These are phyloP conservation scores for Notothenia coriiceps DNA, from an alignment of 2,113 vertebrate genomes.

Conservation along the genomic window DNA sequence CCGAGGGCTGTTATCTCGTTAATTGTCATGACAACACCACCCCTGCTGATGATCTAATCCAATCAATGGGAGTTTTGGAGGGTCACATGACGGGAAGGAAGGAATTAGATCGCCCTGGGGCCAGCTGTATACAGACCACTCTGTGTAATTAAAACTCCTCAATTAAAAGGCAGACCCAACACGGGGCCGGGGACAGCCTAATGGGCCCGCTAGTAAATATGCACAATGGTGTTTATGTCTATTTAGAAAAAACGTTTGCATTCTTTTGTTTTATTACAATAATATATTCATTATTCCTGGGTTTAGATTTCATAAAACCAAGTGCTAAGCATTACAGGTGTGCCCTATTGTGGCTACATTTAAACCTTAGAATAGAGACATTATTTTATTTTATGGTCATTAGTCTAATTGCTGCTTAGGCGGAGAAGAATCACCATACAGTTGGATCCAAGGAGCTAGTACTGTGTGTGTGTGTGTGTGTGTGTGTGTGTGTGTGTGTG, in stretches of 20 bases:
- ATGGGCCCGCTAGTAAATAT: constrained; percentile 15
- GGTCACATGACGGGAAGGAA: constrained; percentile 84
- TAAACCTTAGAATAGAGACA: constrained; percentile 31
- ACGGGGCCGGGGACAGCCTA: background rate
- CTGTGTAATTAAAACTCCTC: constrained; percentile 75
- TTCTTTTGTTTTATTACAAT: background rate
- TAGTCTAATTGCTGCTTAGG: constrained; percentile 77
- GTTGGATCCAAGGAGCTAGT: constrained; percentile 50
- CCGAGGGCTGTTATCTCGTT: constrained; percentile 75
- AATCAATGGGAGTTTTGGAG: constrained; percentile 83
- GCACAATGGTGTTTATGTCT: background rate
- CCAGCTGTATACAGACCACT: constrained; percentile 83
- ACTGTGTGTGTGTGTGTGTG: constrained; percentile 47
- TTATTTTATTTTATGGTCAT: constrained; percentile 69
- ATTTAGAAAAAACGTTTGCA: background rate
- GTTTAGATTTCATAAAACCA: background rate
- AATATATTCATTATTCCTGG: background rate
- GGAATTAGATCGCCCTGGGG: constrained; percentile 80
- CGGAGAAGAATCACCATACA: constrained; percentile 46
- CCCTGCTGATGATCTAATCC: constrained; percentile 87
- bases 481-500: constrained; percentile 48
- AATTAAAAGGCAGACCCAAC: constrained; percentile 77
- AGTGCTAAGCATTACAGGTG: constrained; percentile 30
- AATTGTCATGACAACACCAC: constrained; percentile 85
- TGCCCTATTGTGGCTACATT: background rate